Base-by-base conservation (phyloP, 2,113 vertebrate genomes). In the Corapipo altera region DNA sequence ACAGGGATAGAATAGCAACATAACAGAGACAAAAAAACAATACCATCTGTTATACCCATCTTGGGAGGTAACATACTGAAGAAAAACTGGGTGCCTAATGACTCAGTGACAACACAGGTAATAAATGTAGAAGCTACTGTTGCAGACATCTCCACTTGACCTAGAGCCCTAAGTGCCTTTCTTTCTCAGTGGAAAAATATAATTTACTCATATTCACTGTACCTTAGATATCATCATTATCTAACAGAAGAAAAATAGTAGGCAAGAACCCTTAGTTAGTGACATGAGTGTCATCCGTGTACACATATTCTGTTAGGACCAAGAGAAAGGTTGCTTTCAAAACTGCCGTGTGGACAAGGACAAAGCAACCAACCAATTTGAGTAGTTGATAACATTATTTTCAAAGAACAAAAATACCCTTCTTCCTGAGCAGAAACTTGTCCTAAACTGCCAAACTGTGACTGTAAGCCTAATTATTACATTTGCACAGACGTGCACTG, bases 1-100 rank as follows among this genome's bases (percentile, higher is more conserved):
- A 52, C 59, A 93, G 41, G 52, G 88, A 59, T 52, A 88, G 69
- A 74, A 86, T 52, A 74, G 57, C 28, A 91, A 55, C 43, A 67
- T 46, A 81, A 41, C 28, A 75, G 21, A 78, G 64, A 37, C 9
- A 24, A 88, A 81, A 77, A 91, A 73, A 62, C 41, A 55, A 81
- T 64, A 16, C 64, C 83, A 86, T 88, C 82, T 95, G 88, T 84
- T 89, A 39, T 39, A 75, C 6, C 20, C 44, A 28, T 64, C 39
- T 78, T 48, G 61, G 52, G 75, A 90, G 32, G 59, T 26, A 92
- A 74, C 14, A 65, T 87, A 61, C 4, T 28, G 58, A 79, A 85
- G 23, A 26, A 85, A 89, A 88, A n/a, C 4, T 15, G 35, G 1
- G 27, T 64, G 30, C 27, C n/a, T 64, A 78, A 81, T 1, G 1